A percentile compares a stretch with the other conserved stretches of the same genome.
Evolutionary conservation across 1,140 invertebrate species (phyloP).

Genomic region (Drosophila murphyi): DNA sequence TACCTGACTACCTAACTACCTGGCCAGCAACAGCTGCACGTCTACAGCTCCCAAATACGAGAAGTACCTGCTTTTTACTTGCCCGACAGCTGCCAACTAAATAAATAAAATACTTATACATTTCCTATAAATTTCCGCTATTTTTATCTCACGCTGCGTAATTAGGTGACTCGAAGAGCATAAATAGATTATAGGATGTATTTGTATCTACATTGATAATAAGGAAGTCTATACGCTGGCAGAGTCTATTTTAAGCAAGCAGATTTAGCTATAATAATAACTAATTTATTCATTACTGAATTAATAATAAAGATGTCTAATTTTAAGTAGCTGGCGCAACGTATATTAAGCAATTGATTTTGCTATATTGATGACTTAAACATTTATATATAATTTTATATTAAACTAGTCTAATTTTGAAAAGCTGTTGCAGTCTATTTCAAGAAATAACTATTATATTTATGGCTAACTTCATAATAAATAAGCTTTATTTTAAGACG

Average conservation of each 20-base stretch:
- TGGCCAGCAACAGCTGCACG: neutral
- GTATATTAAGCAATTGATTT: too few species aligned
- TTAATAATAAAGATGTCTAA: too few species aligned
- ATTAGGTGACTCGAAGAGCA: slow-evolving; percentile 6
- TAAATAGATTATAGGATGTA: slow-evolving; percentile 7
- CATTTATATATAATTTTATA: too few species aligned
- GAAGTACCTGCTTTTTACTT: neutral
- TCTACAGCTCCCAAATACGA: neutral
- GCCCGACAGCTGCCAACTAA: slow-evolving; percentile 18
- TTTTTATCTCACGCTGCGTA: slow-evolving; percentile 27
- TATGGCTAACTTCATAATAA: neutral
- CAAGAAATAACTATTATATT: too few species aligned
- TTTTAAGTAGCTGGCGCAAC: too few species aligned
- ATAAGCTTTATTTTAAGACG: neutral
- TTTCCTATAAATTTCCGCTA: slow-evolving; percentile 21
- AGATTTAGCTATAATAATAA: too few species aligned
- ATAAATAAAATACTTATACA: slow-evolving; percentile 39
- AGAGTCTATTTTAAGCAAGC: too few species aligned
- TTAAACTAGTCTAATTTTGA: too few species aligned
- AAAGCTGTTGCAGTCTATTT: too few species aligned
- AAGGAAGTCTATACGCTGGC: neutral
- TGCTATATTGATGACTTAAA: too few species aligned
- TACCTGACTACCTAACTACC: slow-evolving; percentile 5
- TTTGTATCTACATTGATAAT: slow-evolving; percentile 13
- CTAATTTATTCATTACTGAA: too few species aligned